Evolutionary conservation across 2,797 vertebrate species (phyloP), one percentile per base, ranked within the genome.

Genomic region (Pristis pectinata): DNA sequence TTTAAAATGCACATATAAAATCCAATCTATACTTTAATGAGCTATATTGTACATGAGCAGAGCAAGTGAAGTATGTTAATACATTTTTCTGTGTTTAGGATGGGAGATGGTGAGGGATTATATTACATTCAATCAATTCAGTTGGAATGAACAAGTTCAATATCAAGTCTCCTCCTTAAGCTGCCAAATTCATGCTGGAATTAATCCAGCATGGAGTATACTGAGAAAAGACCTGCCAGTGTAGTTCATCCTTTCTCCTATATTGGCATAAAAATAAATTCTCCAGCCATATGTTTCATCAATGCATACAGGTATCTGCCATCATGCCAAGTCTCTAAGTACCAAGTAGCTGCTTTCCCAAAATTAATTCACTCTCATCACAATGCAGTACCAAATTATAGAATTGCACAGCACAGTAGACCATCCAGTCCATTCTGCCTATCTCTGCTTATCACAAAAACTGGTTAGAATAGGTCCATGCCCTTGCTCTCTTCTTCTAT

Each of bases 151-250:
- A 17, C 41, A 76, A 56, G 34, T 17, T 76, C 49, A 76, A 5
- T 56, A 49, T 74, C 91, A 93, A 93, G 44, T 44, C 22, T 10
- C 41, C 22, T 93, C 27, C 19, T 76, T 94, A 34, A 49, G 30
- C 24, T 74, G 44, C 70, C 92, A 74, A 19, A 30, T 94, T 76
- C 49, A 53, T 94, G 27, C 49, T 94, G 92, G 70, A 94, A 76
- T 76, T 24, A 94, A 56, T 56, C n/a, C 70, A 53, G 13, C 11
- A 34, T 34, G 61, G 49, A 72, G 13, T 53, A 1, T 70, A 94
- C 10, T 53, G 92, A 93, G 70, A 70, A 74, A 72, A 74, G 13
- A 74, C 44, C 67, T 53, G 30, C 56, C 70, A 94, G 27, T 56
- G 72, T 13, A 53, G 34, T 76, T 30, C 44, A 94, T 3, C 41